A percentile compares a stretch with the other conserved stretches of the same genome.
Conservation (phyloP, 2,113 vertebrate species). For the Salminus brasiliensis region DNA sequence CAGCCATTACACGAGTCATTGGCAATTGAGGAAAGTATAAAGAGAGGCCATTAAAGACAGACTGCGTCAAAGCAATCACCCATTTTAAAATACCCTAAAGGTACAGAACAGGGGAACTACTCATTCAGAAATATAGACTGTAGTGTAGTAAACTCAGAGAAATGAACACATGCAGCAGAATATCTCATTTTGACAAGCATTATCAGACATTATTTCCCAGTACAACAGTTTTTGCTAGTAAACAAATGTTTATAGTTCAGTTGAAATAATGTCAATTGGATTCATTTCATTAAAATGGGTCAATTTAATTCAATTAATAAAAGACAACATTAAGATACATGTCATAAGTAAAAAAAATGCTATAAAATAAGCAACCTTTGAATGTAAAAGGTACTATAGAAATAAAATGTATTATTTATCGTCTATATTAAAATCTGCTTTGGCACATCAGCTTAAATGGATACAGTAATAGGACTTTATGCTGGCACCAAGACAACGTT, state of each 20-base stretch:
- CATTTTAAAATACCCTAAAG: slow-evolving; percentile 64
- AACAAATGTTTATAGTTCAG: background rate
- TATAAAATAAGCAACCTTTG: too few relatives aligned
- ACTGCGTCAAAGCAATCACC: slow-evolving; percentile 64
- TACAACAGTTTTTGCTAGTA: background rate
- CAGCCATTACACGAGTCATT: slow-evolving; percentile 64
- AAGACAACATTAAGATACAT: too few relatives aligned
- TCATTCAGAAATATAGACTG: background rate
- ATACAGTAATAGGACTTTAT: too few relatives aligned
- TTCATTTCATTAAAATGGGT: background rate
- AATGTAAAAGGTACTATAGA: too few relatives aligned
- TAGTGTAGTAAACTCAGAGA: background rate
- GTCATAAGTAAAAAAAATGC: too few relatives aligned
- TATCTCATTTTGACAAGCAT: background rate
- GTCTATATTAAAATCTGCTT: too few relatives aligned
- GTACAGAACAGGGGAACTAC: slow-evolving; percentile 47
- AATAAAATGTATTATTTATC: too few relatives aligned
- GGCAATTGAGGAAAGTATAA: slow-evolving; percentile 52
- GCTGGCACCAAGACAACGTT: too few relatives aligned
- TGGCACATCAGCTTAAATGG: too few relatives aligned
- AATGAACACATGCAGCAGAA: background rate
- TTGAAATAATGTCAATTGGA: background rate
- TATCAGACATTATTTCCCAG: background rate
- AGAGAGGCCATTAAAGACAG: slow-evolving; percentile 60
- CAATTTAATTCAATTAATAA: background rate